phyloP scores from a whole-genome alignment of 2,888 invertebrate species.

The Coelinius sp. region DNA sequence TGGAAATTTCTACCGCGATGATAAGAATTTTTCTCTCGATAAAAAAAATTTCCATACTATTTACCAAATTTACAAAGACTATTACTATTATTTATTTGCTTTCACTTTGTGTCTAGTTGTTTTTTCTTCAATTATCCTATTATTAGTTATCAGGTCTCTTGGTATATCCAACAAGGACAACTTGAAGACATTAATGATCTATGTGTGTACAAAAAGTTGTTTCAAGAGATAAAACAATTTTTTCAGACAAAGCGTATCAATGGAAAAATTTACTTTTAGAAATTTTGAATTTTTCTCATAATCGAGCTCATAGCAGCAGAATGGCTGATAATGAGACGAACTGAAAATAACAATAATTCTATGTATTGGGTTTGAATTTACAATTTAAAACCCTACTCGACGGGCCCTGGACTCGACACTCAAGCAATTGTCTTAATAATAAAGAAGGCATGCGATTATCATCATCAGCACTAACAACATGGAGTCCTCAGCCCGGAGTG shows the following conservation, averaged over 20 bases:
- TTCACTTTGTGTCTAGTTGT: constrained; percentile 2
- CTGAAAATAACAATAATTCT: not conserved
- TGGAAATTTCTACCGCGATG: not conserved
- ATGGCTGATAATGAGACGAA: not conserved
- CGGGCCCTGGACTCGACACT: constrained; percentile 57
- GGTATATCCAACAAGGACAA: constrained; percentile 10
- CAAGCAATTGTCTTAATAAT: constrained; percentile 36
- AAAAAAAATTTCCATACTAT: too few species aligned
- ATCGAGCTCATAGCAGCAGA: not conserved
- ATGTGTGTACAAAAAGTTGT: not conserved
- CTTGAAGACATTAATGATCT: constrained; percentile 1
- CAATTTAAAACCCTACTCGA: constrained; percentile 54
- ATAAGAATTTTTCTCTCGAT: too few species aligned
- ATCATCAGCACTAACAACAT: constrained; percentile 32
- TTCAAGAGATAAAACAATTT: not conserved
- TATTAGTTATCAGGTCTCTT: constrained; percentile 2
- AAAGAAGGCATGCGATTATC: constrained; percentile 36
- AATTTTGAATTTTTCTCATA: not conserved
- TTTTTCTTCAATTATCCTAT: not conserved
- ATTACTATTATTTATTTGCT: not conserved
- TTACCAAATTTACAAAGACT: not conserved
- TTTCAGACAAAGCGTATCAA: not conserved
- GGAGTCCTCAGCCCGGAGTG: constrained; percentile 68
- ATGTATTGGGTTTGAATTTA: not conserved
- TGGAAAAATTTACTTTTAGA: not conserved